phyloP scores from a whole-genome alignment of 2,113 vertebrate species.

The Cisticola juncidis region DNA sequence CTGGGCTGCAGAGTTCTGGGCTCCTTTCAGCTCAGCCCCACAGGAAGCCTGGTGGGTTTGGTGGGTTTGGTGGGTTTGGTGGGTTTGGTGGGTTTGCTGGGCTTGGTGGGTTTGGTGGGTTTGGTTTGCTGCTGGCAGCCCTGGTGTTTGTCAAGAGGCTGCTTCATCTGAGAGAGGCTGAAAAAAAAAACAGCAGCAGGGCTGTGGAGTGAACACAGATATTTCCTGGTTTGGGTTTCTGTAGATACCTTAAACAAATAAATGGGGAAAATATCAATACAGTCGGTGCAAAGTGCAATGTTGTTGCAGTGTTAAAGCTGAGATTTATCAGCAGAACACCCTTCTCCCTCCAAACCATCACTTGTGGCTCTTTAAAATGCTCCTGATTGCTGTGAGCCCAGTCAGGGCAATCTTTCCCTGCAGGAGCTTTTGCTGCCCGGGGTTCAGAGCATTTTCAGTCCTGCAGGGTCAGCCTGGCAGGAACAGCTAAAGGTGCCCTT shows the following conservation, averaged over 20 bases:
- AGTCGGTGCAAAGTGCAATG: background rate
- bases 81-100: too few relatives aligned
- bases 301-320: background rate
- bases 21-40: background rate
- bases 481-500: background rate
- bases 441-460: background rate
- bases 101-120: too few relatives aligned
- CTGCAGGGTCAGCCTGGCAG: background rate
- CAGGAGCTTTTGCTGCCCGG: background rate
- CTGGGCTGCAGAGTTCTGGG: background rate
- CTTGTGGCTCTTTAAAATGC: background rate
- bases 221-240: background rate
- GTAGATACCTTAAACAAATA: background rate
- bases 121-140: background rate
- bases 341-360: background rate
- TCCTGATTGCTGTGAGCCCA: background rate
- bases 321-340: background rate
- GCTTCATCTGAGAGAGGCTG: background rate
- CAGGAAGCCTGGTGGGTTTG: background rate
- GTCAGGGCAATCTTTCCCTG: background rate
- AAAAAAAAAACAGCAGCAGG: background rate
- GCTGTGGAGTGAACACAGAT: background rate
- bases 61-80: too few relatives aligned
- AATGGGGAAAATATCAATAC: background rate
- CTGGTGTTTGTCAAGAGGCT: background rate